Percentiles rank a stretch among this genome's conserved stretches.
phyloP scores from a whole-genome alignment of 2,888 invertebrate genomes.

The Papilio elwesi region DNA sequence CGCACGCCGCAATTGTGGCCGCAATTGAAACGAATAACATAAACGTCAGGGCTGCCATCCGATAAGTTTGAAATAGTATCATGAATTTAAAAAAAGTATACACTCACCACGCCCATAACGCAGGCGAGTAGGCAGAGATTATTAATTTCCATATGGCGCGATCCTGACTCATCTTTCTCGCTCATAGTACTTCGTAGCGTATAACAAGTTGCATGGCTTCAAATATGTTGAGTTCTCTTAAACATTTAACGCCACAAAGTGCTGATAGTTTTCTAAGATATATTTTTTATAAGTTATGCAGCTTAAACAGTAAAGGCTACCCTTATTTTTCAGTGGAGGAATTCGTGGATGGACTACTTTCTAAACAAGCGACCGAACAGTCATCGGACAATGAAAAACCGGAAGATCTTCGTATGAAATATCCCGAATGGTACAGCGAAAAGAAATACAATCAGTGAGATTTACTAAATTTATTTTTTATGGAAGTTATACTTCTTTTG shows the following conservation, averaged over 20 bases:
- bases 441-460: slow-evolving; percentile 86
- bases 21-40: neutral
- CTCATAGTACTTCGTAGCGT: no score
- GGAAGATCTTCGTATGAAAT: slow-evolving; percentile 73
- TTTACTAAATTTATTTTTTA: neutral
- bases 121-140: no score
- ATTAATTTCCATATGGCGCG: no score
- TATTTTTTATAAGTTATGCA: no score
- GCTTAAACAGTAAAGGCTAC: neutral
- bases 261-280: no score
- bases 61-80: neutral
- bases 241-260: no score
- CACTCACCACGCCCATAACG: no score
- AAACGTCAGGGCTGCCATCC: neutral
- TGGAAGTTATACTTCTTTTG: no score
- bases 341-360: slow-evolving; percentile 70
- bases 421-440: slow-evolving; percentile 88
- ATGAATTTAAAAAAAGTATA: no score
- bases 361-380: slow-evolving; percentile 67
- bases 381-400: slow-evolving; percentile 73
- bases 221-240: no score
- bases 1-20: neutral
- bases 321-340: slow-evolving; percentile 63
- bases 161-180: no score
- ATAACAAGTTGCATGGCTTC: no score